Evolutionary conservation across 2,113 vertebrate species (phyloP), one percentile per base, ranked within the genome.

Genomic region (Oreocharis arfaki): DNA sequence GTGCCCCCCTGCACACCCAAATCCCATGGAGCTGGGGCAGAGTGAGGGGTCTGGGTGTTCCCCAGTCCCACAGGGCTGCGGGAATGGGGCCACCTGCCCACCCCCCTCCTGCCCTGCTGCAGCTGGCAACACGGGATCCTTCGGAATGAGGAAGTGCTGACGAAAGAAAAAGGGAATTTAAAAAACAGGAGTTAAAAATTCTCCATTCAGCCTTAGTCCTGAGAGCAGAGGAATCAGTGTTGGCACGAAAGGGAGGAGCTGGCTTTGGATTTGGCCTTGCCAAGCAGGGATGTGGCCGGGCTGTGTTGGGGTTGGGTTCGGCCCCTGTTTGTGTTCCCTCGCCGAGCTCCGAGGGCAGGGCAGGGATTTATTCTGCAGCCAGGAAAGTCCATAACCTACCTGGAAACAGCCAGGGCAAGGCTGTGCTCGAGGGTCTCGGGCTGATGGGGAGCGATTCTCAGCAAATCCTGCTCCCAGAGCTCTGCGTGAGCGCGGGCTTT

Each of bases 1-100:
- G 0, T 1, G 3, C 33, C 10, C 39, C 47, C 21, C 35, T 4
- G 6, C 14, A 9, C 4, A 0, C 47, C 22, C 23, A 4, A 6
- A 52, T 0, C 13, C 59, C 71, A 18, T 0, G 2, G 28, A 22
- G 63, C 14, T 14, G 15, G 57, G 10, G 4, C 73, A 41, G 9
- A 17, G 46, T 0, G 6, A 4, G 46, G 44, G 27, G 1, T 9
- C 16, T 4, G 75, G 41, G 41, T 41, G 33, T 1, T 23, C 33
- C 19, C 37, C 35, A 16, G 1, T 2, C 24, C 87, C 4, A 1
- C 39, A 13, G 78, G 3, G 2, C 53, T 19, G 14, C 0, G 3
- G 80, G 20, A 23, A 32, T 5, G 56, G 42, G 42, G 23, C 4
- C 42, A 8, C 50, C 2, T 1, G 1, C 24, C 41, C 65, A 12